Evolutionary conservation across 2,797 vertebrate genomes (phyloP).

Genomic region (Gila robusta): DNA sequence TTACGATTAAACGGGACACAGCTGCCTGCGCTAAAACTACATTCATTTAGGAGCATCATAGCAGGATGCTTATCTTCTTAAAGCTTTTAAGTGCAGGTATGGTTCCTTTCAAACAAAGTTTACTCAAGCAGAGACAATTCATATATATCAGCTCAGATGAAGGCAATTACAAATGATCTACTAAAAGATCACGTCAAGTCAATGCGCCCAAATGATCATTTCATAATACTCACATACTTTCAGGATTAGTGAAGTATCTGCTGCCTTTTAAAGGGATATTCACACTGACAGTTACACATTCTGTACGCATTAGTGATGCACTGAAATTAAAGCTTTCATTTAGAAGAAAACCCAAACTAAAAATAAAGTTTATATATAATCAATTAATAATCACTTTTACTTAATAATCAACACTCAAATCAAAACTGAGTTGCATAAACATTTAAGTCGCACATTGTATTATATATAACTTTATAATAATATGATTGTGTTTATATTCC

Average conservation of each 20-base stretch:
- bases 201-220: not conserved
- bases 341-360: not conserved
- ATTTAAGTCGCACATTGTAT: not conserved
- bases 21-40: slow-evolving; percentile 20
- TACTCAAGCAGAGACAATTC: not conserved
- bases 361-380: too few relatives aligned
- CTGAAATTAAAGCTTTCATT: not conserved
- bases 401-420: not conserved
- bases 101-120: slow-evolving; percentile 5
- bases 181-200: not conserved
- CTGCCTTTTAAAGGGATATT: not conserved
- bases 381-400: too few relatives aligned
- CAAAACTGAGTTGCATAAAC: not conserved
- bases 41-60: not conserved
- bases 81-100: slow-evolving; percentile 32
- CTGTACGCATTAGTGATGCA: not conserved
- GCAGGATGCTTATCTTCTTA: slow-evolving; percentile 20
- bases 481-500: not conserved
- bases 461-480: not conserved
- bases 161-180: slow-evolving; percentile 10
- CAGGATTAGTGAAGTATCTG: not conserved
- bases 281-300: not conserved
- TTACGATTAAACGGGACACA: slow-evolving; percentile 16
- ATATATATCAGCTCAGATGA: not conserved
- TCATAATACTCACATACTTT: not conserved